phyloP scores from a whole-genome alignment of 2,113 vertebrate species.

The Anarrhichthys ocellatus region DNA sequence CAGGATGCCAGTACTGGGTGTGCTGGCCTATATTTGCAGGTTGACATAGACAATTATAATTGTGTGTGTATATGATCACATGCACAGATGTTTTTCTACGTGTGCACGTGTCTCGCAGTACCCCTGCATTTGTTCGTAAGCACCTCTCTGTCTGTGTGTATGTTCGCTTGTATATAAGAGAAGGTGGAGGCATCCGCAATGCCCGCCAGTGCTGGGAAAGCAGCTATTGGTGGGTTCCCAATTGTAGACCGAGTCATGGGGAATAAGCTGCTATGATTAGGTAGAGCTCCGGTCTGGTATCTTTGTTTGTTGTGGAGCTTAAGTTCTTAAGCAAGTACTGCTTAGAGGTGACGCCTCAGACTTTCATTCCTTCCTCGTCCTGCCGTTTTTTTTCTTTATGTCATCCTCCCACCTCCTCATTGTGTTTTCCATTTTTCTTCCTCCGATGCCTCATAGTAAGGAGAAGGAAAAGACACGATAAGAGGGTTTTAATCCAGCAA shows the following conservation, averaged over 20 bases:
- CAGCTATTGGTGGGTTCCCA: slow-evolving; percentile 62
- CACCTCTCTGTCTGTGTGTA: neutral
- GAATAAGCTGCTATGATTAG: slow-evolving; percentile 65
- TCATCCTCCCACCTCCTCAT: neutral
- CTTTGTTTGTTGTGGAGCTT: slow-evolving; percentile 70
- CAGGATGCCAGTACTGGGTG: neutral
- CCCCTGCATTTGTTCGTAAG: too few relatives aligned
- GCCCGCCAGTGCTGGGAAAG: slow-evolving; percentile 64
- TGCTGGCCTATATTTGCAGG: slow-evolving; percentile 1
- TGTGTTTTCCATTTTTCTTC: slow-evolving; percentile 11
- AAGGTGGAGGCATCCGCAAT: slow-evolving; percentile 10
- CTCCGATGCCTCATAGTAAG: neutral
- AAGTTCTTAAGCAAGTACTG: slow-evolving; percentile 55
- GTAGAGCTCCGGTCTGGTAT: slow-evolving; percentile 41
- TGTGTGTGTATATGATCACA: neutral
- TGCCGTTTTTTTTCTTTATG: neutral
- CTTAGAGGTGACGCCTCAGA: slow-evolving; percentile 54
- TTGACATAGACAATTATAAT: neutral
- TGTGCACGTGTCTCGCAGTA: neutral
- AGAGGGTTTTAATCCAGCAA: slow-evolving; percentile 27
- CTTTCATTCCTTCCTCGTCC: slow-evolving; percentile 32
- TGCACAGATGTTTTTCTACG: neutral
- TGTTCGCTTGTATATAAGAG: slow-evolving; percentile 8
- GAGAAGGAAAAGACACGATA: slow-evolving; percentile 26
- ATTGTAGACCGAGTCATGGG: slow-evolving; percentile 52